These are phyloP conservation scores for Tenthredo amoena DNA, from an alignment of 2,888 invertebrate genomes.

Conservation along the genomic window DNA sequence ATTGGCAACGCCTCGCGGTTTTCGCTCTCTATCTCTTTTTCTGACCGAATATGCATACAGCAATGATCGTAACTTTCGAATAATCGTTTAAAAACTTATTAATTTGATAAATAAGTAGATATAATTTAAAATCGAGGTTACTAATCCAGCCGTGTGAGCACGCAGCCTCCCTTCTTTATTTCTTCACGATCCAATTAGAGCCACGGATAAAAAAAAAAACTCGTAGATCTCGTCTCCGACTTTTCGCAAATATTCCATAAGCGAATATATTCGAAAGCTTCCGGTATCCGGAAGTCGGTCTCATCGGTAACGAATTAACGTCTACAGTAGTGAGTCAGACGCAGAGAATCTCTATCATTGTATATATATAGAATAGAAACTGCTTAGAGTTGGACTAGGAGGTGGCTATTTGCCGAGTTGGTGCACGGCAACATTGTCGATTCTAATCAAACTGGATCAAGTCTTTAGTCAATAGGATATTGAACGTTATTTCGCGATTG, in stretches of 20 bases:
- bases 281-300: not conserved
- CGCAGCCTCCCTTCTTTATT: not conserved
- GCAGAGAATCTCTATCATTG: slow-evolving; percentile 36
- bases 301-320: not conserved
- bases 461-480: not conserved
- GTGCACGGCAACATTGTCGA: not conserved
- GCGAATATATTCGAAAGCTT: not conserved
- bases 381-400: not conserved
- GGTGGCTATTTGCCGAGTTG: not conserved
- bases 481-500: not conserved
- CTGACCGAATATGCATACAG: not conserved
- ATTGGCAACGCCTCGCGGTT: slow-evolving; percentile 23
- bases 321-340: slow-evolving; percentile 36
- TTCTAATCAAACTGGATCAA: not conserved
- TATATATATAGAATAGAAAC: slow-evolving; percentile 48
- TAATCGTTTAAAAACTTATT: slow-evolving; percentile 33
- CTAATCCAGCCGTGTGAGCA: not conserved
- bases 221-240: not conserved
- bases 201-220: not conserved
- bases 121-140: not conserved
- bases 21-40: not conserved
- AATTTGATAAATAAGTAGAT: not conserved
- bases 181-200: not conserved
- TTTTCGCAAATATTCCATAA: not conserved
- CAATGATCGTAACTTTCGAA: not conserved